These are phyloP conservation scores for Alloscopus bannaensis DNA, from an alignment of 2,888 invertebrate genomes.

Conservation along the genomic window DNA sequence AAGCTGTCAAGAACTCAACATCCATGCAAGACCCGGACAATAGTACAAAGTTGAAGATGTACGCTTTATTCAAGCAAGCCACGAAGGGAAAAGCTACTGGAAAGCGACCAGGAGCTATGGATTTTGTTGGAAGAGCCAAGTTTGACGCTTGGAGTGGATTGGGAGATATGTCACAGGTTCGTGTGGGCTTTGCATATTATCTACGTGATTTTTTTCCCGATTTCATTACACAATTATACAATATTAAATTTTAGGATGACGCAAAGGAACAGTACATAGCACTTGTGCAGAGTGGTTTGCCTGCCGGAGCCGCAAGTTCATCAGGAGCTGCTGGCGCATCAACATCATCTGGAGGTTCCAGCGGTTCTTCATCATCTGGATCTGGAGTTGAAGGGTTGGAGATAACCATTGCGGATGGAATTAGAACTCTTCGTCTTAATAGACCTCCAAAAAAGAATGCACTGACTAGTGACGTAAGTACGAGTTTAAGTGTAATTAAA, in stretches of 20 bases:
- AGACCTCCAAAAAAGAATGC: slow-evolving; percentile 90
- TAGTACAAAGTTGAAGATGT: slow-evolving; percentile 76
- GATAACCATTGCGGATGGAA: slow-evolving; percentile 76
- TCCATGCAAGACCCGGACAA: slow-evolving; percentile 65
- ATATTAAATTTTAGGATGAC: slow-evolving; percentile 78
- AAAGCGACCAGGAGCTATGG: slow-evolving; percentile 78
- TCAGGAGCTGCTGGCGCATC: background rate
- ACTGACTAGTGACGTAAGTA: slow-evolving; percentile 77
- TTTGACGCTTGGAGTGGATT: slow-evolving; percentile 78
- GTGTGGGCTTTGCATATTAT: background rate
- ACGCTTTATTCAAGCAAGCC: slow-evolving; percentile 79
- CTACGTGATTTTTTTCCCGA: slow-evolving; percentile 23
- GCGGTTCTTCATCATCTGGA: slow-evolving; percentile 29
- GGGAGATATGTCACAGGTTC: slow-evolving; percentile 77
- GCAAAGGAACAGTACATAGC: slow-evolving; percentile 77
- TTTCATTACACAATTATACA: too few relatives aligned
- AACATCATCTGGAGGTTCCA: slow-evolving; percentile 46
- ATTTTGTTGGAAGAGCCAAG: slow-evolving; percentile 79
- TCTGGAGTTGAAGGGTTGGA: slow-evolving; percentile 65
- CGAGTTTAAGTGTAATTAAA: too few relatives aligned
- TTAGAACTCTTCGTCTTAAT: slow-evolving; percentile 82
- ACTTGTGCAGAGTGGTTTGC: slow-evolving; percentile 75
- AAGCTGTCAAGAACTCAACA: slow-evolving; percentile 62
- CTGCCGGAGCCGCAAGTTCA: background rate
- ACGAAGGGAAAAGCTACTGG: slow-evolving; percentile 77